phyloP scores from a whole-genome alignment of 2,113 vertebrate species.

The Antennarius striatus region DNA sequence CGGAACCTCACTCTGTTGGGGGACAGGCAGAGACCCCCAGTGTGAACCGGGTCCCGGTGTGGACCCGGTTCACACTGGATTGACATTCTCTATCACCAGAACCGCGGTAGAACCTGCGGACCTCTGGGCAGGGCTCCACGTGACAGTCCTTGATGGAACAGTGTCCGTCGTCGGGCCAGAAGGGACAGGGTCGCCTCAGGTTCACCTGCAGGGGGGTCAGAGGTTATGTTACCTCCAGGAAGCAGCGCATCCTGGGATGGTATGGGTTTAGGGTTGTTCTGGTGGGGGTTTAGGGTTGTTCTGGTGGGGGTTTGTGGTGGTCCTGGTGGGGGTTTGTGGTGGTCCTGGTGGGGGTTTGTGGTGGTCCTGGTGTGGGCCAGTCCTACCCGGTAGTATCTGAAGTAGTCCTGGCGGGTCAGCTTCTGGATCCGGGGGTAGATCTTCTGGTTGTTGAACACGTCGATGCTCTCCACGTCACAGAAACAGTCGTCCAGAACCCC shows the following conservation, averaged over 20 bases:
- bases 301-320: no score
- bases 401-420: constrained; percentile 91
- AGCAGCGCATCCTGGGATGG: no score
- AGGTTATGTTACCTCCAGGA: no score
- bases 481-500: constrained; percentile 97
- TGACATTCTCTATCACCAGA: no score
- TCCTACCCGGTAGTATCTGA: constrained; percentile 94
- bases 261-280: no score
- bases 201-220: constrained; percentile 83
- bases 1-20: constrained; percentile 89
- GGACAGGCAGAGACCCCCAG: not conserved
- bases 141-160: constrained; percentile 98
- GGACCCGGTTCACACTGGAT: no score
- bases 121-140: constrained; percentile 96
- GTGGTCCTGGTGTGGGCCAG: no score
- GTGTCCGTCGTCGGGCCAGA: constrained; percentile 94
- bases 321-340: no score
- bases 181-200: constrained; percentile 93
- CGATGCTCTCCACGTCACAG: constrained; percentile 96
- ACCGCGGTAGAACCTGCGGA: constrained; percentile 57
- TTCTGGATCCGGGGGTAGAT: constrained; percentile 90
- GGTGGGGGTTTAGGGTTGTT: no score
- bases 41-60: not conserved
- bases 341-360: no score
- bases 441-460: constrained; percentile 97